Evolutionary conservation across 37 sponge, comb jelly and placozoan genomes (phyloP).

Genomic region (Beroe forskalii): DNA sequence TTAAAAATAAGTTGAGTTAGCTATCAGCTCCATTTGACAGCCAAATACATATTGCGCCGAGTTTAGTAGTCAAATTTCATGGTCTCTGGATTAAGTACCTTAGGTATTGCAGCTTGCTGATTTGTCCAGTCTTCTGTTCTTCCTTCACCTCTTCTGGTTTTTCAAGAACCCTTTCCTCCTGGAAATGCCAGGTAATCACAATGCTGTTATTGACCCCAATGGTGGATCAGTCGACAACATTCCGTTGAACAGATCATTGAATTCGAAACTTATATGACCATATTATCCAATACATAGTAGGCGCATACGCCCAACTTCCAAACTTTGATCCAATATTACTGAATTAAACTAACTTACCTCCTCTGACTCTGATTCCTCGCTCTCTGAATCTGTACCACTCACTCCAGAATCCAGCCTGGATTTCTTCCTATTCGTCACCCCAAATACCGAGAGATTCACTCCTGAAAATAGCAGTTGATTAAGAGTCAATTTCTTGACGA

Average conservation of each 20-base stretch:
- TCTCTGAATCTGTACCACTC: not conserved
- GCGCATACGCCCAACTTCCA: too few species aligned
- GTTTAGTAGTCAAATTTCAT: too few species aligned
- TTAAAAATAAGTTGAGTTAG: not conserved
- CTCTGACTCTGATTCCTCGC: not conserved
- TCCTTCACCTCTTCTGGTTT: slow-evolving; percentile 54
- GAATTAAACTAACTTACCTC: not conserved
- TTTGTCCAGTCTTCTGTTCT: slow-evolving; percentile 16
- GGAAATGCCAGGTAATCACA: too few species aligned
- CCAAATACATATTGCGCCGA: too few species aligned
- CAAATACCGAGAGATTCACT: slow-evolving; percentile 33
- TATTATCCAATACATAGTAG: too few species aligned
- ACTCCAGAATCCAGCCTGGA: not conserved
- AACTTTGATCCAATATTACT: too few species aligned
- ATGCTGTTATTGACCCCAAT: too few species aligned
- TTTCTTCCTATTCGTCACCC: not conserved
- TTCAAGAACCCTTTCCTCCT: not conserved
- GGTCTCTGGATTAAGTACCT: too few species aligned
- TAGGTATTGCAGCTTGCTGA: not conserved
- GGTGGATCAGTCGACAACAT: too few species aligned
- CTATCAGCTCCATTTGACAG: too few species aligned
- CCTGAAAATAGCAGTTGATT: not conserved
- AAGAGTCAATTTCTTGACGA: not conserved
- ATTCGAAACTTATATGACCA: too few species aligned
- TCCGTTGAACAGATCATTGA: too few species aligned